Percentiles rank a stretch among this genome's conserved stretches.
These are phyloP conservation scores for Gadopsis bispinosus DNA, from an alignment of 2,797 vertebrate species.

Conservation along the genomic window DNA sequence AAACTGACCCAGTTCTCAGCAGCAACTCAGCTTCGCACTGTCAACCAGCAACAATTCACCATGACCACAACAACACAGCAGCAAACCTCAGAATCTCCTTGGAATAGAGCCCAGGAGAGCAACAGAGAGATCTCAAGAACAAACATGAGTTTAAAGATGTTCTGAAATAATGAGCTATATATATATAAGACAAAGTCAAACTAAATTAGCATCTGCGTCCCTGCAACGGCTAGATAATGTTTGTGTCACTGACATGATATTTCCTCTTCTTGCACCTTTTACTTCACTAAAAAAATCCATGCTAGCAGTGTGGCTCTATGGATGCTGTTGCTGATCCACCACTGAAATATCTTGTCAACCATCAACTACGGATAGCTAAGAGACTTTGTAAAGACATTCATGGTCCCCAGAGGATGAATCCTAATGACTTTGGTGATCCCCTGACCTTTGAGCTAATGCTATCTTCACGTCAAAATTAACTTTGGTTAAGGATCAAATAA, in stretches of 20 bases:
- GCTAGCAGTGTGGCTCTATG: background rate
- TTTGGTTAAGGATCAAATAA: background rate
- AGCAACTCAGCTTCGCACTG: conserved; percentile 56
- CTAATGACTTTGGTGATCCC: background rate
- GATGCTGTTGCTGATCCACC: no score
- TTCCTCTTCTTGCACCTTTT: background rate
- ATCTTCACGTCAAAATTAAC: background rate
- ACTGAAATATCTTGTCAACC: background rate
- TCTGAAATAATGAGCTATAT: conserved; percentile 39
- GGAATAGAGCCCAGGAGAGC: conserved; percentile 58
- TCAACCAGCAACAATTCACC: conserved; percentile 69
- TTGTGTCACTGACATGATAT: background rate
- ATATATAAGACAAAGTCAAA: conserved; percentile 22
- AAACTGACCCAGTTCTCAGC: conserved; percentile 77
- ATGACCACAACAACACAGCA: conserved; percentile 67
- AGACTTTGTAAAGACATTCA: background rate
- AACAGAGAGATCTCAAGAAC: conserved; percentile 47
- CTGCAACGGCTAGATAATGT: background rate
- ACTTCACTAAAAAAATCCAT: no score
- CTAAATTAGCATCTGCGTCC: background rate
- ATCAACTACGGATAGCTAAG: background rate
- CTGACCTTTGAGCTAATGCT: background rate
- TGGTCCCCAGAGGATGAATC: background rate
- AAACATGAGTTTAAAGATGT: conserved; percentile 52
- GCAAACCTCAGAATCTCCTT: conserved; percentile 45